These are phyloP conservation scores for Mythimna pallens DNA, from an alignment of 2,888 invertebrate genomes.

Conservation along the genomic window DNA sequence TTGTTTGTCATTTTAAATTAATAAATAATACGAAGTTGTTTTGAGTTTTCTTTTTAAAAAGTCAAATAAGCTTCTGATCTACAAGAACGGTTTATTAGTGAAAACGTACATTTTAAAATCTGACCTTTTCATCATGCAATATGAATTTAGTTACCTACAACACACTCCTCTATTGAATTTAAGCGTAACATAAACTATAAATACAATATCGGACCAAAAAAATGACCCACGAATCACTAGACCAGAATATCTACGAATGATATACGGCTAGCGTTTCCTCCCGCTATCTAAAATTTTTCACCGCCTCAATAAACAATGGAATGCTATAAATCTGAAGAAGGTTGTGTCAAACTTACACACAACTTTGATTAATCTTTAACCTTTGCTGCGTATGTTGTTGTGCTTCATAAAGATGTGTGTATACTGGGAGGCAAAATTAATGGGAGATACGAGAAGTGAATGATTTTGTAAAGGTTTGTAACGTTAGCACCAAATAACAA, in stretches of 20 bases:
- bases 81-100: background rate
- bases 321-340: conserved; percentile 60
- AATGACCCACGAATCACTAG: conserved; percentile 40
- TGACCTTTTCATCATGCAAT: background rate
- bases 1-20: no score
- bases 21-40: no score
- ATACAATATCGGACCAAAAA: conserved; percentile 26
- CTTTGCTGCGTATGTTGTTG: conserved; percentile 45
- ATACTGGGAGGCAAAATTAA: conserved; percentile 22
- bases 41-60: no score
- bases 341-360: conserved; percentile 58
- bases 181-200: conserved; percentile 15
- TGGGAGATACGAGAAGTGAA: background rate
- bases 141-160: background rate
- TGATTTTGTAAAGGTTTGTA: no score
- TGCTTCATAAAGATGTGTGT: conserved; percentile 33
- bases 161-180: background rate
- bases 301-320: conserved; percentile 60
- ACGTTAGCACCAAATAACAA: no score
- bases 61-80: no score
- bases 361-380: conserved; percentile 68
- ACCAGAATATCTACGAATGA: conserved; percentile 43
- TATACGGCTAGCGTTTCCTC: conserved; percentile 34
- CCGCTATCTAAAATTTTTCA: conserved; percentile 40
- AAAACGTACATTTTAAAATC: background rate